Evolutionary conservation across 2,113 vertebrate genomes (phyloP).

Genomic region (Pyrgilauda ruficollis): DNA sequence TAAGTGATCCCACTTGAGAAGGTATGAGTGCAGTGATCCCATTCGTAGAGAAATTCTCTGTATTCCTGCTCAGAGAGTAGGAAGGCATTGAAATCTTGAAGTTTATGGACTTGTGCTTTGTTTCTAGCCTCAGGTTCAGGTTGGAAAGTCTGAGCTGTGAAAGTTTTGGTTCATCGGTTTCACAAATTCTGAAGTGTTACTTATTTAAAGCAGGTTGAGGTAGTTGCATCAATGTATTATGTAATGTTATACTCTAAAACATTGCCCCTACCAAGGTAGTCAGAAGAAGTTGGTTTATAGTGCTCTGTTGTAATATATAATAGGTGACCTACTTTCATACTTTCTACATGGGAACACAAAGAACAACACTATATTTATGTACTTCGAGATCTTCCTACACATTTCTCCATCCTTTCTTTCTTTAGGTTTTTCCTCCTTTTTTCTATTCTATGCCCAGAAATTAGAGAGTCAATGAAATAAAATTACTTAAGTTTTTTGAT

Average conservation of each 20-base stretch:
- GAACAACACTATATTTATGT: constrained; percentile 4
- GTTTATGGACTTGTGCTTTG: not conserved
- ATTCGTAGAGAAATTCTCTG: not conserved
- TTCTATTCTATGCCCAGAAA: not conserved
- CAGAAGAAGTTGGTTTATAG: not conserved
- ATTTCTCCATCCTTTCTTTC: not conserved
- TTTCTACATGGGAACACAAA: not conserved
- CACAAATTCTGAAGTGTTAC: not conserved
- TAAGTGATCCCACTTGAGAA: not conserved
- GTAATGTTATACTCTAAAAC: not conserved
- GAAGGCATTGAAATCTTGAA: not conserved
- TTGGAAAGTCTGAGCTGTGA: constrained; percentile 27
- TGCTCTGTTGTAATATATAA: not conserved
- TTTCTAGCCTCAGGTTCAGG: constrained; percentile 1
- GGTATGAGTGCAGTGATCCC: not conserved
- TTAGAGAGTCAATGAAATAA: not conserved
- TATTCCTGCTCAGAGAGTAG: not conserved
- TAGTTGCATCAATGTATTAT: not conserved
- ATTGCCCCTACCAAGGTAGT: not conserved
- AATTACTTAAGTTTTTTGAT: not conserved
- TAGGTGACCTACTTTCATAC: constrained; percentile 12
- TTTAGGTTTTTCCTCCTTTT: not conserved
- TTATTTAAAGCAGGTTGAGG: constrained; percentile 25
- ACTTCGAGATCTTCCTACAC: not conserved
- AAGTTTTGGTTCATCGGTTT: constrained; percentile 28